A percentile compares a stretch with the other conserved stretches of the same genome.
These are phyloP conservation scores for Rhynchophorus ferrugineus DNA, from an alignment of 1,140 invertebrate genomes.

Conservation along the genomic window DNA sequence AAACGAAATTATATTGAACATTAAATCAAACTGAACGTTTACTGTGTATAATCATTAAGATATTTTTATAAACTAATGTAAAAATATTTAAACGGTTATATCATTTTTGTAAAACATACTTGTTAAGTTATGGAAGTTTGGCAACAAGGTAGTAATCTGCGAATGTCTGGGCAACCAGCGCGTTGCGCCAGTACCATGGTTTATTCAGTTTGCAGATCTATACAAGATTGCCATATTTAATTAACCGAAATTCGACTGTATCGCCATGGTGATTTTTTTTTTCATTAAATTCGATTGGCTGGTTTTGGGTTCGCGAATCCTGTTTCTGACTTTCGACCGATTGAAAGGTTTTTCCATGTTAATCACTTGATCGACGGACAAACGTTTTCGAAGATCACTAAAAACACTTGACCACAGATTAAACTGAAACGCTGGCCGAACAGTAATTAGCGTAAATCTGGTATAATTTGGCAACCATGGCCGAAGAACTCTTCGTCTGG, in stretches of 20 bases:
- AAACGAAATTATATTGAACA: no score
- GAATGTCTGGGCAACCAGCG: neutral
- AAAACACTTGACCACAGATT: neutral
- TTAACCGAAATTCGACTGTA: conserved; percentile 3
- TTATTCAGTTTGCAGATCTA: conserved; percentile 1
- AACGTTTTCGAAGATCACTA: neutral
- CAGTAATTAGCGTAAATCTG: conserved; percentile 1
- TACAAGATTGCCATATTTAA: conserved; percentile 6
- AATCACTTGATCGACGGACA: no score
- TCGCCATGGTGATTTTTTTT: no score
- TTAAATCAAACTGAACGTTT: no score
- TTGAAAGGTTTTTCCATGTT: neutral
- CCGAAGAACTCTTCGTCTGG: conserved; percentile 3
- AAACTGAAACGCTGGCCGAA: neutral
- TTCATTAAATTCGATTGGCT: neutral
- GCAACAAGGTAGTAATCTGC: neutral
- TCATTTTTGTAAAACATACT: neutral
- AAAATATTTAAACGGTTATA: no score
- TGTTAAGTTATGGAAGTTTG: neutral
- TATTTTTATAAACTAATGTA: no score
- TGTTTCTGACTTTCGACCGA: neutral
- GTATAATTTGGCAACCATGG: conserved; percentile 14
- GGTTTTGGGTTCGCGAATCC: neutral
- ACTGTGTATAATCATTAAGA: no score
- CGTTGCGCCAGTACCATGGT: neutral